Base-by-base conservation (phyloP, 1,140 invertebrate genomes). In the Vanessa tameamea region DNA sequence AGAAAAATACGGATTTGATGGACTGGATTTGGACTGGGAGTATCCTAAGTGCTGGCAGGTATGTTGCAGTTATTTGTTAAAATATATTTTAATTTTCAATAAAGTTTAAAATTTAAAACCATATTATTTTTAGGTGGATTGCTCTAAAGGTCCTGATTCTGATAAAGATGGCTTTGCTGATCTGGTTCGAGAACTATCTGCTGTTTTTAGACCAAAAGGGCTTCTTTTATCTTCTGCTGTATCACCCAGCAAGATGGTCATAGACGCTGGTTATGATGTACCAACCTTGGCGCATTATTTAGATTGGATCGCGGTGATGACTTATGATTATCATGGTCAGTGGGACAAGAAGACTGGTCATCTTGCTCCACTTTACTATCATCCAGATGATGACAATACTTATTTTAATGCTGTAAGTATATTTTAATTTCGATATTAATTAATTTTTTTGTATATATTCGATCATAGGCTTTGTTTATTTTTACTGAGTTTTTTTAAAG, bases 291-390 rank as follows among this genome's bases (percentile, higher is more conserved):
- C 95, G 1, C 92, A 94, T 75, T 94, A 96, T 83, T 92, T 98
- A n/a, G 97, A 98, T 84, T 98, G 97, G 96, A 95, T 95, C 31
- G 96, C 96, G 16, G 96, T 98, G 0, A 98, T 98, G 97, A 96
- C 96, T 0, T 98, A 98, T 77, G 97, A 98, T 82, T 98, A 95
- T 87, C 97, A 98, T 76, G 97, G 97, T 0, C 96, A 97, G 78
- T 98, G 97, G 97, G 97, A 98, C 78, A 97, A 97, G 81, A 96
- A 96, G 86, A 98, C 97, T 48, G 97, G 97, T 1, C 97, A 98
- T 81, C 95, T 98, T 2, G 96, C 97, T 0, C 97, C 97, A 0
- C 87, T 98, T 37, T 97, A 96, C 78, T 95, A 96, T 78, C 96
- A 97, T 81, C 95, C 96, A 9, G 95, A 97, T 65, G 96, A 97